Conservation (phyloP, 2,888 invertebrate species). For the Lycocerus yunnanus region DNA sequence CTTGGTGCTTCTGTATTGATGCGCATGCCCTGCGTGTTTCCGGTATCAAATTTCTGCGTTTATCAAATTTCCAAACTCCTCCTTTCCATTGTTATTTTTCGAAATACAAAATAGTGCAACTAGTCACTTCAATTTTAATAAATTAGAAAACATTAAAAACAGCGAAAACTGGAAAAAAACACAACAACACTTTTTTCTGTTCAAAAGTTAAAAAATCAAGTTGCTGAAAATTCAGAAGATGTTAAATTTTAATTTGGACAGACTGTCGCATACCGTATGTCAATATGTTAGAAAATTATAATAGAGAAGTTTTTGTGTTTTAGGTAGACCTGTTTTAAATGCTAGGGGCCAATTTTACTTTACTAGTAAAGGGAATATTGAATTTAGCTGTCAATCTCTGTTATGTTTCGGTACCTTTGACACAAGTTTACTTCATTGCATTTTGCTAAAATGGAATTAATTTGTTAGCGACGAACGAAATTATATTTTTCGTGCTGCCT, state of each 20-base stretch:
- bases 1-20: slow-evolving; percentile 1
- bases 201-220: neutral
- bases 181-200: neutral
- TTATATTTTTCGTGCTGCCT: neutral
- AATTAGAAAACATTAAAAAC: neutral
- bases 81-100: neutral
- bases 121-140: neutral
- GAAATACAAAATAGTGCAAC: neutral
- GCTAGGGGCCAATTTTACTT: slow-evolving; percentile 8
- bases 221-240: neutral
- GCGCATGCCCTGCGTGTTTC: slow-evolving; percentile 2
- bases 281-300: slow-evolving; percentile 4
- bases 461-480: neutral
- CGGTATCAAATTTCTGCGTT: slow-evolving; percentile 3
- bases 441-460: slow-evolving; percentile 7
- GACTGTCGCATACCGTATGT: slow-evolving; percentile 9
- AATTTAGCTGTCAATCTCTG: slow-evolving; percentile 15
- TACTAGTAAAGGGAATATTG: slow-evolving; percentile 10
- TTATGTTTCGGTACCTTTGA: slow-evolving; percentile 7
- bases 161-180: neutral
- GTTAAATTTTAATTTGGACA: neutral
- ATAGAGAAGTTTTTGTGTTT: slow-evolving; percentile 4
- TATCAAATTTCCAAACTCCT: slow-evolving; percentile 18
- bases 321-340: slow-evolving; percentile 11
- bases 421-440: slow-evolving; percentile 8